These are phyloP conservation scores for Andinoacara biseriatus DNA, from an alignment of 2,113 vertebrate genomes.

Conservation along the genomic window DNA sequence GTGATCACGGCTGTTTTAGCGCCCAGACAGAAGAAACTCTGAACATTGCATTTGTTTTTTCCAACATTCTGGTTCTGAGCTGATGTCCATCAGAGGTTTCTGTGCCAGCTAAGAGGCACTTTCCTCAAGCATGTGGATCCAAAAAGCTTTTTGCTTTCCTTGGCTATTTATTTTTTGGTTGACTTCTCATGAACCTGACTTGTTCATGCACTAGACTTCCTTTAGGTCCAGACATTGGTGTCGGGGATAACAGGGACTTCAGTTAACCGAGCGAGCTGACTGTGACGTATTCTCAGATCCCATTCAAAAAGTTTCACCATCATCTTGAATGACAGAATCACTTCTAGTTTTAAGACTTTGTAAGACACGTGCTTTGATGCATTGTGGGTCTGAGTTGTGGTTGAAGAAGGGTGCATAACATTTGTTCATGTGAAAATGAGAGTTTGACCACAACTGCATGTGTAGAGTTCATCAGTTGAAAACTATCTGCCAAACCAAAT, in stretches of 20 bases:
- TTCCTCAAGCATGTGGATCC: background rate
- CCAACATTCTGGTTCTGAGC: slow-evolving; percentile 1
- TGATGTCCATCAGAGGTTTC: slow-evolving; percentile 8
- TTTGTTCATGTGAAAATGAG: background rate
- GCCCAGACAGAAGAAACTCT: slow-evolving; percentile 6
- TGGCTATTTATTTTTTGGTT: background rate
- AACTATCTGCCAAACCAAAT: too few species aligned
- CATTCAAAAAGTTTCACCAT: background rate
- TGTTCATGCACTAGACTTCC: background rate
- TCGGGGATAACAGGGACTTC: background rate
- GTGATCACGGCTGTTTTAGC: slow-evolving; percentile 26
- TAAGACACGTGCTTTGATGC: background rate
- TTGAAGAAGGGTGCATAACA: background rate
- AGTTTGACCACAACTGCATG: too few species aligned
- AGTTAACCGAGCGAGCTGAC: background rate
- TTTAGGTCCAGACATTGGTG: background rate
- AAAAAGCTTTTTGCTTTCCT: slow-evolving; percentile 3
- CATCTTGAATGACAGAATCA: background rate
- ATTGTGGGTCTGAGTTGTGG: background rate
- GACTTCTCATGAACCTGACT: background rate
- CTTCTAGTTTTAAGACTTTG: background rate
- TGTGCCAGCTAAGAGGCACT: background rate
- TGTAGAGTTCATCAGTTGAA: too few species aligned
- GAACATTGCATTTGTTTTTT: background rate
- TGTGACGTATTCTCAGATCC: background rate